Conservation (phyloP, 2,797 vertebrate species). For the Pseudochirops cupreus region DNA sequence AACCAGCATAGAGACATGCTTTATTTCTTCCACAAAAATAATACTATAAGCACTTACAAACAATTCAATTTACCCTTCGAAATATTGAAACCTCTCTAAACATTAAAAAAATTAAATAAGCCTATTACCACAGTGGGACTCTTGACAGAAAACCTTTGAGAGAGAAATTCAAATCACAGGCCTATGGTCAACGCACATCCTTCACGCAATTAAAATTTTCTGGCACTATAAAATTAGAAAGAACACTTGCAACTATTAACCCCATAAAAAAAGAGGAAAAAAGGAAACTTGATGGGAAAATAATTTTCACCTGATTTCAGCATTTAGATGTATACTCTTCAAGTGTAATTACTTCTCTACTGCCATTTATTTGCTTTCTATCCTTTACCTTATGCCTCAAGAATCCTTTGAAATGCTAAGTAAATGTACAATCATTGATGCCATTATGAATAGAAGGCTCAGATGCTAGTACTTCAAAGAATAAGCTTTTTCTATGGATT, state of each 20-base stretch:
- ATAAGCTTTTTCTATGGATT: not conserved
- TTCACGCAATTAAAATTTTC: not conserved
- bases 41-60: not conserved
- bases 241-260: not conserved
- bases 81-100: not conserved
- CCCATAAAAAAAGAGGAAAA: not conserved
- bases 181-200: not conserved
- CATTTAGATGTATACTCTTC: not conserved
- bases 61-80: not conserved
- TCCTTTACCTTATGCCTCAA: not conserved
- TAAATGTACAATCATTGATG: not conserved
- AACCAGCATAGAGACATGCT: not conserved
- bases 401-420: not conserved
- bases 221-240: not conserved
- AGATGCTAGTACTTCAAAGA: not conserved
- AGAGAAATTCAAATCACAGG: not conserved
- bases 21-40: constrained; percentile 34
- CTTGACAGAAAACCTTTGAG: not conserved
- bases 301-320: not conserved
- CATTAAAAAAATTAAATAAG: not conserved
- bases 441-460: not conserved
- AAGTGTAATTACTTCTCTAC: not conserved
- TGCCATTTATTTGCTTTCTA: not conserved
- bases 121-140: not conserved
- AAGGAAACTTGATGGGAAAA: not conserved